Conservation (phyloP, 2,888 invertebrate species). For the Theodoxus fluviatilis region DNA sequence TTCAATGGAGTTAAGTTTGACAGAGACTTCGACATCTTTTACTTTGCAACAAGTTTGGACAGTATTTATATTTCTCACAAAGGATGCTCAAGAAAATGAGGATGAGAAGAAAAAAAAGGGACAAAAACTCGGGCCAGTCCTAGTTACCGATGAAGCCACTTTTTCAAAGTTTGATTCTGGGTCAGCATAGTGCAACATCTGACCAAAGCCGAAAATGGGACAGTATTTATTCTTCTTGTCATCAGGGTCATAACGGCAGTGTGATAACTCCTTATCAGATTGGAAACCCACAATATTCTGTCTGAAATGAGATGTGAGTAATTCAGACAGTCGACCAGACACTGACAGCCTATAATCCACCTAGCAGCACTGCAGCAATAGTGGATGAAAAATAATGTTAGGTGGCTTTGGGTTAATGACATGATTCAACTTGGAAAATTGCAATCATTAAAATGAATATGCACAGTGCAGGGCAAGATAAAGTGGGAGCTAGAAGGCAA, state of each 20-base stretch:
- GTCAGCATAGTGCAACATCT: slow-evolving; percentile 44
- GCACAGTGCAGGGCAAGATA: no score
- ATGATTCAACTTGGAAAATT: no score
- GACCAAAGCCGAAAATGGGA: slow-evolving; percentile 56
- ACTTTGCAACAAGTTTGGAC: neutral
- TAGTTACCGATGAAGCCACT: slow-evolving; percentile 50
- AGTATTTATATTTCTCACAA: neutral
- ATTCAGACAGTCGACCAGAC: neutral
- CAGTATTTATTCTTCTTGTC: slow-evolving; percentile 48
- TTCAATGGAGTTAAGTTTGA: no score
- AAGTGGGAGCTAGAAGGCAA: no score
- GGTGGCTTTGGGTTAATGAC: no score
- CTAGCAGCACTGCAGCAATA: no score
- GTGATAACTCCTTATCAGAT: slow-evolving; percentile 42
- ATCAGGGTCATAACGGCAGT: slow-evolving; percentile 46
- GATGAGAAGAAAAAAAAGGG: slow-evolving; percentile 1
- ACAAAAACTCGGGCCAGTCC: neutral
- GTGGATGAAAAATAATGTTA: no score
- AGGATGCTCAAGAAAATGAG: no score
- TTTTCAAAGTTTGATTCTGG: slow-evolving; percentile 42
- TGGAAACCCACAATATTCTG: slow-evolving; percentile 57
- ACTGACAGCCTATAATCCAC: no score
- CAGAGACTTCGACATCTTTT: no score
- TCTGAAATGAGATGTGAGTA: slow-evolving; percentile 37
- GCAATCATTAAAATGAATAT: no score